phyloP scores from a whole-genome alignment of 2,888 invertebrate genomes.

The Isoperla grammatica region DNA sequence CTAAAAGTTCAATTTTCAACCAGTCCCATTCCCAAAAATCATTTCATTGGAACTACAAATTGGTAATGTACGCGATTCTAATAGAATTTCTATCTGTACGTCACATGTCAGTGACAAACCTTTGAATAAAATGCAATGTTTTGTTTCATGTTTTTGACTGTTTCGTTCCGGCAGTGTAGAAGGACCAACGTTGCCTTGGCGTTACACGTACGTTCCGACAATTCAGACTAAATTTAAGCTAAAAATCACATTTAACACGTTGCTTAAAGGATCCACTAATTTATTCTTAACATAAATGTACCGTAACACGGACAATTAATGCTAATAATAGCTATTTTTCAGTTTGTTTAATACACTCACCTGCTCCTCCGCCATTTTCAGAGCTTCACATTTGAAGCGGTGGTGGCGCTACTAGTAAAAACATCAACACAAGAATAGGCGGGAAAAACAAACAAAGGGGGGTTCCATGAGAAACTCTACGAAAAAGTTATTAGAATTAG shows the following conservation, averaged over 20 bases:
- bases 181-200: slow-evolving; percentile 19
- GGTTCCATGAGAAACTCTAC: too few species aligned
- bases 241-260: neutral
- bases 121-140: slow-evolving; percentile 10
- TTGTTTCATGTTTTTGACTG: slow-evolving; percentile 19
- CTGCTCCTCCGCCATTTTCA: slow-evolving; percentile 74
- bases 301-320: neutral
- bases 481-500: too few species aligned
- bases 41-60: neutral
- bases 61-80: too few species aligned
- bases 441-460: too few species aligned
- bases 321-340: neutral
- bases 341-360: slow-evolving; percentile 51
- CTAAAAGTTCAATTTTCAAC: too few species aligned
- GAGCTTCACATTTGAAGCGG: slow-evolving; percentile 43
- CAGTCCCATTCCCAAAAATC: neutral
- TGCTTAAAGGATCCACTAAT: neutral
- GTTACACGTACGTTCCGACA: slow-evolving; percentile 15
- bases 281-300: neutral
- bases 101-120: too few species aligned
- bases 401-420: slow-evolving; percentile 35
- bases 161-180: slow-evolving; percentile 16
- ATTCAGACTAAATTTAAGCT: neutral
- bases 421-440: slow-evolving; percentile 28
- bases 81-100: too few species aligned